phyloP scores from a whole-genome alignment of 2,113 vertebrate genomes.

The Vidua chalybeata region DNA sequence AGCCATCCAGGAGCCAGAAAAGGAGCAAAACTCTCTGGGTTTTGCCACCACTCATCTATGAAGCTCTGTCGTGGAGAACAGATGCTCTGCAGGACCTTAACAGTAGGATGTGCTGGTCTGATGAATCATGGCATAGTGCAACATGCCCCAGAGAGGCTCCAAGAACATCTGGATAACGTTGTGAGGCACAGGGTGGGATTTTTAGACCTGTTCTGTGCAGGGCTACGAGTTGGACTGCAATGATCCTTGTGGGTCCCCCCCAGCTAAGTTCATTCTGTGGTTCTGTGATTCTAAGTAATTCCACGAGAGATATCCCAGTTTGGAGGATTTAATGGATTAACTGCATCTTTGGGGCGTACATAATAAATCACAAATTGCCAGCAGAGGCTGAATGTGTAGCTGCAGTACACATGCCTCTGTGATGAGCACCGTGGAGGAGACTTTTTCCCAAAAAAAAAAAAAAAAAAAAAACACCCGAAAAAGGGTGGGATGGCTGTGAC shows the following conservation, averaged over 20 bases:
- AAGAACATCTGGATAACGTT: not conserved
- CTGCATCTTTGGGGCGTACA: not conserved
- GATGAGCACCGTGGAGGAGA: not conserved
- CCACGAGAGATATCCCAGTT: not conserved
- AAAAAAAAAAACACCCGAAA: not conserved
- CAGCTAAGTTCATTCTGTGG: not conserved
- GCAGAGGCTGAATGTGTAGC: not conserved
- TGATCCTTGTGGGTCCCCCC: not conserved
- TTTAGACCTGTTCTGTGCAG: not conserved
- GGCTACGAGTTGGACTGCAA: rapidly evolving
- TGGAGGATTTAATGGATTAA: not conserved
- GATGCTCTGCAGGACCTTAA: not conserved
- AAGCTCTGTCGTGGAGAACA: rapidly evolving
- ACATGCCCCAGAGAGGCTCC: not conserved
- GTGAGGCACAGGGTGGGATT: not conserved
- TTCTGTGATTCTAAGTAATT: not conserved
- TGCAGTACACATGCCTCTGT: rapidly evolving
- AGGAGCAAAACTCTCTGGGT: not conserved
- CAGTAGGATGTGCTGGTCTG: not conserved
- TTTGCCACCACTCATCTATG: not conserved
- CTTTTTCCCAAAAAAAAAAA: not conserved
- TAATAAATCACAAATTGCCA: rapidly evolving
- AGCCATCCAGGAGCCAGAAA: not conserved
- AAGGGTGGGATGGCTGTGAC: not conserved
- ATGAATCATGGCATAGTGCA: not conserved